These are phyloP conservation scores for Lissocephala sabroskyi DNA, from an alignment of 2,888 invertebrate genomes.

Conservation along the genomic window DNA sequence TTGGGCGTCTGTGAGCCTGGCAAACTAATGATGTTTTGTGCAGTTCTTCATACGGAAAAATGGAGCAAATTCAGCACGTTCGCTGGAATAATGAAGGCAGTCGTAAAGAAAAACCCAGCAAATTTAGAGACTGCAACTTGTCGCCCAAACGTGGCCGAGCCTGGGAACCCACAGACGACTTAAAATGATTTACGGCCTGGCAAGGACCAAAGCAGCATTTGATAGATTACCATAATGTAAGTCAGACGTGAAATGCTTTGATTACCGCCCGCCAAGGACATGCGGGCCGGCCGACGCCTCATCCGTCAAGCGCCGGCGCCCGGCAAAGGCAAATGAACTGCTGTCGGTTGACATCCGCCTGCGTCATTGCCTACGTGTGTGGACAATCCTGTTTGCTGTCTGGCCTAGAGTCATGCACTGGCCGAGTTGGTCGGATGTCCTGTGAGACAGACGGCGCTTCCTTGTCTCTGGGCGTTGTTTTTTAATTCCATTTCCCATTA, in stretches of 20 bases:
- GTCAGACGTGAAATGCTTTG: slow-evolving; percentile 63
- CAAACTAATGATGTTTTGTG: slow-evolving; percentile 53
- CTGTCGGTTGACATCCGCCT: too few species aligned
- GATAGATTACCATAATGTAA: slow-evolving; percentile 65
- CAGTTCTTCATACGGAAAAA: slow-evolving; percentile 24
- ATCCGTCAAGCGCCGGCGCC: slow-evolving; percentile 28
- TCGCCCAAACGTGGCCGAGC: slow-evolving; percentile 1
- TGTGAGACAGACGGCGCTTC: too few species aligned
- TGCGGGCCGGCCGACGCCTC: slow-evolving; percentile 9
- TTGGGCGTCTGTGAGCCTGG: slow-evolving; percentile 3
- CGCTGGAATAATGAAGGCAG: slow-evolving; percentile 7
- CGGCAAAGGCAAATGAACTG: too few species aligned
- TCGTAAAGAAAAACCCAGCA: not conserved
- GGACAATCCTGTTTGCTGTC: too few species aligned
- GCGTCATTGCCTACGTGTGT: too few species aligned
- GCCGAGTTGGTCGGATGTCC: too few species aligned
- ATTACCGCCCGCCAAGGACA: slow-evolving; percentile 24
- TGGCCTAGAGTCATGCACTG: too few species aligned
- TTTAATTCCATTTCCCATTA: too few species aligned
- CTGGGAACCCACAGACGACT: slow-evolving; percentile 25
- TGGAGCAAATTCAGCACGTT: slow-evolving; percentile 67
- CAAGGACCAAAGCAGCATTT: slow-evolving; percentile 21
- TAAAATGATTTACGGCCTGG: slow-evolving; percentile 39
- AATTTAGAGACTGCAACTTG: not conserved
- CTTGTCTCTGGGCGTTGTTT: too few species aligned